phyloP scores from a whole-genome alignment of 2,797 vertebrate species.

The Okamejei kenojei region DNA sequence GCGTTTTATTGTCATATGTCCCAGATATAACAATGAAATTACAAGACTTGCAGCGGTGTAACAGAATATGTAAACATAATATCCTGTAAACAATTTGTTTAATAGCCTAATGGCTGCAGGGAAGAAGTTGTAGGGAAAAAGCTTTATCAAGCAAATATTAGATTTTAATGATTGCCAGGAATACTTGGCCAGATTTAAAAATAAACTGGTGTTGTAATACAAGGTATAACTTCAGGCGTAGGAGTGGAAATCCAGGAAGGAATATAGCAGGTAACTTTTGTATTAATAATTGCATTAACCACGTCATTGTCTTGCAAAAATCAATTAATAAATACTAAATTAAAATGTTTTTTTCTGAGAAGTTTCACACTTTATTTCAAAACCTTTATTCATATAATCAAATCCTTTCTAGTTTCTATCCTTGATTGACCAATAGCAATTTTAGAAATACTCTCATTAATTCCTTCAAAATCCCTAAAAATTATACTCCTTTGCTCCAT shows the following conservation, averaged over 20 bases:
- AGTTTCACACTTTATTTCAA: not conserved
- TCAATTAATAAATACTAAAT: not conserved
- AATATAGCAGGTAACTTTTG: not conserved
- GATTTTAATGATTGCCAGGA: not conserved
- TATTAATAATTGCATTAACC: not conserved
- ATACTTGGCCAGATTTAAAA: not conserved
- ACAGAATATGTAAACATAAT: too few species aligned
- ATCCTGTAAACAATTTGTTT: too few species aligned
- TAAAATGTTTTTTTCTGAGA: not conserved
- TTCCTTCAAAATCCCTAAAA: not conserved
- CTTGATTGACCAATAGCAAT: not conserved
- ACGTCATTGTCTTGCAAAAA: not conserved
- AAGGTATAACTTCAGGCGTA: not conserved
- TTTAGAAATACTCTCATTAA: not conserved
- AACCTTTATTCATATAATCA: not conserved
- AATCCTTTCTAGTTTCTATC: not conserved
- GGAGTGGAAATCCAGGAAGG: not conserved
- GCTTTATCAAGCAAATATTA: not conserved
- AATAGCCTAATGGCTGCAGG: too few species aligned
- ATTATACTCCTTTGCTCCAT: not conserved
- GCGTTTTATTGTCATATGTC: too few species aligned
- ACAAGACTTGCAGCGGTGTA: too few species aligned
- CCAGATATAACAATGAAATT: too few species aligned
- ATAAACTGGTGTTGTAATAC: not conserved
- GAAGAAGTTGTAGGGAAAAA: too few species aligned